Percentiles rank a stretch among this genome's conserved stretches.
These are phyloP conservation scores for Caenorhabditis becei DNA, from an alignment of 2,888 invertebrate genomes.

Conservation along the genomic window DNA sequence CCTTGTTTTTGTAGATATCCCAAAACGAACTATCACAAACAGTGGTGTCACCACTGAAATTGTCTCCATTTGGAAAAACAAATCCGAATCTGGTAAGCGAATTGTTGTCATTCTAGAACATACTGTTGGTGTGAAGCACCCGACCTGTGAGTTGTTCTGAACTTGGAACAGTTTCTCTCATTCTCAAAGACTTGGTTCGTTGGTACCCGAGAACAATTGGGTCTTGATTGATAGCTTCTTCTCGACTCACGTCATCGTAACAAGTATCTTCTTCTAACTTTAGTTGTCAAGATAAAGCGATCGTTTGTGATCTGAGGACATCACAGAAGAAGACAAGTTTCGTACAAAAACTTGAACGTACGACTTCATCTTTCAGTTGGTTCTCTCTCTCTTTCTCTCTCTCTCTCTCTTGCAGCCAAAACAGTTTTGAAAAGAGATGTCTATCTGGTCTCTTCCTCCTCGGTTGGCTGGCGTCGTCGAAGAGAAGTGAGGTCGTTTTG, in stretches of 20 bases:
- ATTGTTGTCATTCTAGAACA: too few relatives aligned
- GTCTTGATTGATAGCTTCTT: not conserved
- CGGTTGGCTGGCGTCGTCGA: conserved; percentile 5
- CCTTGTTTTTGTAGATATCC: too few relatives aligned
- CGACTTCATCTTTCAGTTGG: conserved; percentile 1
- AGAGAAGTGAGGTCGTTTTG: conserved; percentile 17
- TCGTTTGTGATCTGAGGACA: conserved; percentile 14
- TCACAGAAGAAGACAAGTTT: conserved; percentile 14
- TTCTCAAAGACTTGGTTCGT: not conserved
- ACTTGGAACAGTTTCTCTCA: not conserved
- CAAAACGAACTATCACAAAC: too few relatives aligned
- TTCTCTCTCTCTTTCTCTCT: not conserved
- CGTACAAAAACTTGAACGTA: conserved; percentile 11
- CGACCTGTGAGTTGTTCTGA: not conserved
- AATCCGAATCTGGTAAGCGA: too few relatives aligned
- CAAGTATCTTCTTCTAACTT: not conserved
- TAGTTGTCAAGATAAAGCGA: conserved; percentile 1
- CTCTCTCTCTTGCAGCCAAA: conserved; percentile 4
- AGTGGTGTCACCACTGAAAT: too few relatives aligned
- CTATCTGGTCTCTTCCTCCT: conserved; percentile 18
- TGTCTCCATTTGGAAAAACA: too few relatives aligned
- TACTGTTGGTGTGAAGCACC: too few relatives aligned
- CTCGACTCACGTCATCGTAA: not conserved
- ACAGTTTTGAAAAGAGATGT: conserved; percentile 18
- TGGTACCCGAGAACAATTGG: not conserved